phyloP scores from a whole-genome alignment of 2,113 vertebrate genomes.

The Pipa parva region DNA sequence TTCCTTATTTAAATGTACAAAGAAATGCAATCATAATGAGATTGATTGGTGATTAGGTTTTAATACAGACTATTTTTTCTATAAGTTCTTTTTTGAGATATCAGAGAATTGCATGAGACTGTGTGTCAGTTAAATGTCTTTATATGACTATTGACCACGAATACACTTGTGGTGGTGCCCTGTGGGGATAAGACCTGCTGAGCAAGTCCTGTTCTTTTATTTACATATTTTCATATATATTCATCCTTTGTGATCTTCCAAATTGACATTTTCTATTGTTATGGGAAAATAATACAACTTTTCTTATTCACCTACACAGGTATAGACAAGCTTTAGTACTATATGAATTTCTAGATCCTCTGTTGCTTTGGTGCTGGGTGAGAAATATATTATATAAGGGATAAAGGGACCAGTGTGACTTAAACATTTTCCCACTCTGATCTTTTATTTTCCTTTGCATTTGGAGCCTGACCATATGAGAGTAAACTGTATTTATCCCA shows the following conservation, averaged over 20 bases:
- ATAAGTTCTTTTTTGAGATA: constrained; percentile 18
- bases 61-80: constrained; percentile 20
- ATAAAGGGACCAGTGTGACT: too few species aligned
- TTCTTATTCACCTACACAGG: too few species aligned
- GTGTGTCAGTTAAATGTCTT: constrained; percentile 24
- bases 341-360: too few species aligned
- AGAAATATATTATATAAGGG: too few species aligned
- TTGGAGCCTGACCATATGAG: too few species aligned
- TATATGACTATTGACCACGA: constrained; percentile 19
- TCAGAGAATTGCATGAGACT: constrained; percentile 31
- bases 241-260: background rate
- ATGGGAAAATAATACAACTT: background rate
- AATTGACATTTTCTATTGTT: background rate
- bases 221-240: background rate
- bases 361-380: too few species aligned
- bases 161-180: constrained; percentile 13
- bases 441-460: too few species aligned
- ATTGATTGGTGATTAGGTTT: constrained; percentile 26
- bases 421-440: too few species aligned
- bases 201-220: constrained; percentile 21
- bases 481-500: too few species aligned
- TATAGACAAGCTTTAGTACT: too few species aligned
- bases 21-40: constrained; percentile 13
- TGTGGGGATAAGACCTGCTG: constrained; percentile 27
- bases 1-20: constrained; percentile 18